Evolutionary conservation across 2,113 vertebrate species (phyloP).

Genomic region (Eurypyga helias): DNA sequence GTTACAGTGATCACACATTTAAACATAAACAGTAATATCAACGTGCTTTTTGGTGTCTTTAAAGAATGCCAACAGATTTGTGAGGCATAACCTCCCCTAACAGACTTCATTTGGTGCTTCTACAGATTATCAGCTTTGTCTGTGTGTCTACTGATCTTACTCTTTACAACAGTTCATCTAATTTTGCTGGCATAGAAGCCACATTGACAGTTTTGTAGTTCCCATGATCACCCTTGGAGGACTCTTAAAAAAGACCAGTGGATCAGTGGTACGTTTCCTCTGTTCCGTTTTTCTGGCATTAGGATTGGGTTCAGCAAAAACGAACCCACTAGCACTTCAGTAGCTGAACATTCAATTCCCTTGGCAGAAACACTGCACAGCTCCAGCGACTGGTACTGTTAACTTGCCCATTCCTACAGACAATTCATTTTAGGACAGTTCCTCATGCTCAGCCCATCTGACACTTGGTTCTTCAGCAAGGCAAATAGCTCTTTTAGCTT

Average conservation of each 20-base stretch:
- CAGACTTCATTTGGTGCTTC: neutral
- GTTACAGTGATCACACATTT: neutral
- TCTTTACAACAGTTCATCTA: neutral
- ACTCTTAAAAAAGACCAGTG: neutral
- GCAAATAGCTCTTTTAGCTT: neutral
- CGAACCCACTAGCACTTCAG: neutral
- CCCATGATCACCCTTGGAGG: neutral
- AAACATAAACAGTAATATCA: neutral
- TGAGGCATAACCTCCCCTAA: conserved; percentile 1
- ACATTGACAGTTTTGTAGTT: neutral
- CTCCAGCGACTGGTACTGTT: neutral
- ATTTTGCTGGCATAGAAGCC: neutral
- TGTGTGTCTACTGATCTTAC: neutral
- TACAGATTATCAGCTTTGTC: neutral
- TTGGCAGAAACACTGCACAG: neutral
- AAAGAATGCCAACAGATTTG: neutral
- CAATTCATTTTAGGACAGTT: neutral
- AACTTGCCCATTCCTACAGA: neutral
- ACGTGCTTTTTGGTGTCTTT: neutral
- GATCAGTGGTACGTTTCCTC: neutral
- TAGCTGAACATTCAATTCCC: neutral
- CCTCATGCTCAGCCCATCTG: neutral
- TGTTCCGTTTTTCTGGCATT: neutral
- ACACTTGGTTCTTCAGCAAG: neutral
- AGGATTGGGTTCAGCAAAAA: neutral